Evolutionary conservation across 2,888 invertebrate genomes (phyloP).

Genomic region (Phengaris alcon): DNA sequence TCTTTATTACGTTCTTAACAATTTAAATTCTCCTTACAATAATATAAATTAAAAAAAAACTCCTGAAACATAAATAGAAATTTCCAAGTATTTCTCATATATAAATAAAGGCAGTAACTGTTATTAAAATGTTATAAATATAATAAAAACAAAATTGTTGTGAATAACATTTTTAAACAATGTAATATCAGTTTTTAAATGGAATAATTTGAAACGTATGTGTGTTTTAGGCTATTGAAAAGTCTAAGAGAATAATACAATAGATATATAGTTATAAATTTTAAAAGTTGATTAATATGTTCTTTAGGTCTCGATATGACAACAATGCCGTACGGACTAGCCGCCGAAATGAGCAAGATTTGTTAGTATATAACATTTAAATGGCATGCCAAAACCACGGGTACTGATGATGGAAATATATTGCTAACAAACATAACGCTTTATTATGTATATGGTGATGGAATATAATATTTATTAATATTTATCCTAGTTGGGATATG

Average conservation of each 20-base stretch:
- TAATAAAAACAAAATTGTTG: neutral
- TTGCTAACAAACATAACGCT: slow-evolving; percentile 9
- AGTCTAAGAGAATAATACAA: no score
- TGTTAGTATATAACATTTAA: slow-evolving; percentile 65
- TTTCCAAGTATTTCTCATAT: neutral
- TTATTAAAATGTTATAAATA: neutral
- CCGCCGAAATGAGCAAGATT: slow-evolving; percentile 65
- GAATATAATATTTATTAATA: neutral
- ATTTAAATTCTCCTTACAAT: neutral
- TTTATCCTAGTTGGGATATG: slow-evolving; percentile 1
- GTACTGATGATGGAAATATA: slow-evolving; percentile 53
- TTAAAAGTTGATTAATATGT: slow-evolving; percentile 43
- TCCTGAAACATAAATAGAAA: neutral
- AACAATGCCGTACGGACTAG: slow-evolving; percentile 68
- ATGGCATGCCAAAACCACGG: slow-evolving; percentile 50
- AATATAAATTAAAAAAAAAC: neutral
- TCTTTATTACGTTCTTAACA: neutral
- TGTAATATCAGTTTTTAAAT: neutral
- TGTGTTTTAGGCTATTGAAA: neutral
- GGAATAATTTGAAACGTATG: neutral
- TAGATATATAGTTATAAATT: neutral
- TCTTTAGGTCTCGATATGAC: slow-evolving; percentile 68
- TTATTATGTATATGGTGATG: slow-evolving; percentile 31
- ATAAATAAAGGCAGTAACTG: neutral
- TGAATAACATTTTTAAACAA: neutral